These are phyloP conservation scores for Podilymbus podiceps DNA, from an alignment of 2,113 vertebrate genomes.

Conservation along the genomic window DNA sequence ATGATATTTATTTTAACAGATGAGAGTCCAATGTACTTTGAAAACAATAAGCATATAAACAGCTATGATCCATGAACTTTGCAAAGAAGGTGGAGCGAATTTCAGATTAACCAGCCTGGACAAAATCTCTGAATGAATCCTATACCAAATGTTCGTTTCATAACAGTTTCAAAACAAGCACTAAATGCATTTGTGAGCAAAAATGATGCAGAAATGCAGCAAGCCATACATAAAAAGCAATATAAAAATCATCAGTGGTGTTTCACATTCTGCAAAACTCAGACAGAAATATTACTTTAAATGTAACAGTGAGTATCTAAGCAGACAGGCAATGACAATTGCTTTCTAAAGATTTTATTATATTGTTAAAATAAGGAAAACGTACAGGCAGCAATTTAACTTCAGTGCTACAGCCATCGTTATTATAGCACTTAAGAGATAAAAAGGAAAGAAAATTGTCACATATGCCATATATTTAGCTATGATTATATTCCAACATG, in stretches of 20 bases:
- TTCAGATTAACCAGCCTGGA: not conserved
- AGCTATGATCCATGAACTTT: not conserved
- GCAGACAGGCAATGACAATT: not conserved
- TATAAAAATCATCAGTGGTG: not conserved
- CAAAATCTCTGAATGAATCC: not conserved
- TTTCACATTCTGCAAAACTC: not conserved
- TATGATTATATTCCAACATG: not conserved
- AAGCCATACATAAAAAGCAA: not conserved
- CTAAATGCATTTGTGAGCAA: constrained; percentile 6
- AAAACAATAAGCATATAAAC: not conserved
- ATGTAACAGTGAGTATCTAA: not conserved
- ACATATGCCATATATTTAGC: not conserved
- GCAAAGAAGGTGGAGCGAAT: not conserved
- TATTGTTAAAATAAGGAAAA: constrained; percentile 12
- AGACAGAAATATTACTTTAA: constrained; percentile 5
- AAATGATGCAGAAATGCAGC: not conserved
- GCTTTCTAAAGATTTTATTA: constrained; percentile 25
- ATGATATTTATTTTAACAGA: not conserved
- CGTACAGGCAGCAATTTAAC: not conserved
- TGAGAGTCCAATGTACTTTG: not conserved
- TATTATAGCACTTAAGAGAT: not conserved
- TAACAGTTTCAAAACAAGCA: constrained; percentile 7
- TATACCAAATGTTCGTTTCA: not conserved
- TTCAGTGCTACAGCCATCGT: not conserved
- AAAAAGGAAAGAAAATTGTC: constrained; percentile 30